Base-by-base conservation (phyloP, 2,113 vertebrate species). In the Osmerus eperlanus region DNA sequence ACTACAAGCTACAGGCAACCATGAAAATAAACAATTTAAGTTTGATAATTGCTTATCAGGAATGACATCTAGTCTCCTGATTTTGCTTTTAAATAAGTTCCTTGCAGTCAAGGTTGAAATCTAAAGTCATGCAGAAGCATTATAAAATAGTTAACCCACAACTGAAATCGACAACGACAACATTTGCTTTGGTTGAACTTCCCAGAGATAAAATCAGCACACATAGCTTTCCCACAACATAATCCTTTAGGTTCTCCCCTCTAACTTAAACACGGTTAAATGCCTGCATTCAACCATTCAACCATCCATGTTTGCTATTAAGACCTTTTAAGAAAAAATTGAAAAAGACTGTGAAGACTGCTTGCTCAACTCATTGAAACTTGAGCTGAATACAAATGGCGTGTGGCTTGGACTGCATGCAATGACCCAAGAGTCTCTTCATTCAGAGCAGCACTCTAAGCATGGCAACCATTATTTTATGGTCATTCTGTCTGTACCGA, bases 131-230 rank as follows among this genome's bases (percentile, higher is more conserved):
- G 41, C 9, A 9, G 41, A 47, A 47, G 41, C 41, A 47, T 47
- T 47, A 9, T 56, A 18, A 56, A 56, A 56, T 36, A 36, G 4
- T 36, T 36, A 9, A 3, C 5, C n/a, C 16, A n/a, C 15, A 56
- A 1, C 64, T 36, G 18, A 16, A 36, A 32, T 29, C 15, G 3
- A n/a, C 3, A 16, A 21, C 4, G 74, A 84, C 77, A 83, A 80
- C 78, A 83, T 70, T 64, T 70, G 77, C 81, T 76, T 78, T 70
- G 69, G 55, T 32, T 29, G 29, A 16, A 28, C 29, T 64, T 64
- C 36, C 63, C 62, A 65, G 62, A 59, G 32, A n/a, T 67, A 70
- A 53, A 52, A 18, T 54, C 13, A 36, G 0, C 56, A 13, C 14
- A 4, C 21, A 23, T n/a, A 60, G 21, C 4, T 19, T 23, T 23